Percentiles rank a stretch among this genome's conserved stretches.
phyloP scores from a whole-genome alignment of 1,140 invertebrate species.

The Lethocerus indicus region DNA sequence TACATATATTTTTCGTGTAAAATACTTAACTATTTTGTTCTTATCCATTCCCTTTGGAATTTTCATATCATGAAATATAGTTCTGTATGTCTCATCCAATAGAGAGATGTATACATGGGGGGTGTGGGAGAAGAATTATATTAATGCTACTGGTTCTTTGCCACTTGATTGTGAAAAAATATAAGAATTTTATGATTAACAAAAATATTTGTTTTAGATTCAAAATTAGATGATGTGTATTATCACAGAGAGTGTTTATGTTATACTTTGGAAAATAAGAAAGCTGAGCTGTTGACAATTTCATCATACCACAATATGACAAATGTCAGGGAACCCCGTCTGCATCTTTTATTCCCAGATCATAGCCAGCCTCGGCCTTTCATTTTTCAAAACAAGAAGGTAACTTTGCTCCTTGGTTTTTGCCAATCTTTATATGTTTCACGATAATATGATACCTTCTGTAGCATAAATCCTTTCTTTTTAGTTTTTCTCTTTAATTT shows the following conservation, averaged over 20 bases:
- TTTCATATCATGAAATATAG: too few relatives aligned
- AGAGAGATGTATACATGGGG: too few relatives aligned
- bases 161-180: too few relatives aligned
- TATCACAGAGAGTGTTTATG: constrained; percentile 72
- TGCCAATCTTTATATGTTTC: neutral
- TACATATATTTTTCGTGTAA: too few relatives aligned
- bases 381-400: constrained; percentile 56
- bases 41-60: too few relatives aligned
- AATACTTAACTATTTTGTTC: too few relatives aligned
- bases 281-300: constrained; percentile 77
- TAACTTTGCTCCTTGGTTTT: constrained; percentile 21
- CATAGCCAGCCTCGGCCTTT: constrained; percentile 43
- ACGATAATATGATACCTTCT: neutral
- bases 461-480: neutral
- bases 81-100: too few relatives aligned
- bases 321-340: constrained; percentile 43
- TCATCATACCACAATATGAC: constrained; percentile 65
- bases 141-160: too few relatives aligned
- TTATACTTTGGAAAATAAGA: constrained; percentile 61
- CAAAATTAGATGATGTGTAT: constrained; percentile 51
- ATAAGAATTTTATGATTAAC: constrained; percentile 3
- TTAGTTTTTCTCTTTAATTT: neutral
- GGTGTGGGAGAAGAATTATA: too few relatives aligned
- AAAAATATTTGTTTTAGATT: constrained; percentile 12
- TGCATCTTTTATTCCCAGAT: constrained; percentile 64